Evolutionary conservation across 2,113 vertebrate species (phyloP), one percentile per base, ranked within the genome.

Genomic region (Lophotis ruficrista): DNA sequence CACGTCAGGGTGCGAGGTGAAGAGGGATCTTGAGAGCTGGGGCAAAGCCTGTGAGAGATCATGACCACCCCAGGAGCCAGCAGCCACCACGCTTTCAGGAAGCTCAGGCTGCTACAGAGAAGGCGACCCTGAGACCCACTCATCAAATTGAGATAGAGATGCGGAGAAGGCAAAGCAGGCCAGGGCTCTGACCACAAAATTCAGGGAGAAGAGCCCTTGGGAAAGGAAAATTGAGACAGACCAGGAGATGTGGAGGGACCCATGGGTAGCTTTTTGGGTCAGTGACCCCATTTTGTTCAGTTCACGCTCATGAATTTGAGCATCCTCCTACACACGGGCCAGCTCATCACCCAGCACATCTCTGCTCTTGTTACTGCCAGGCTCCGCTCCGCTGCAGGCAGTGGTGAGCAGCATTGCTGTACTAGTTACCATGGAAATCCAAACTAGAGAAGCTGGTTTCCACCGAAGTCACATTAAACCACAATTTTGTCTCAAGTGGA

Each of bases 361-460:
- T 2, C 35, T 23, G 1, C 83, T 85, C 71, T 3, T 83, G 54
- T 45, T 89, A 81, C 79, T 90, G 96, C 95, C 82, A 79, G 77
- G 62, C 41, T 33, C 65, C 62, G 89, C 68, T 87, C 69, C 12
- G 41, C 77, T 95, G 90, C 90, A 84, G 77, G 93, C 96, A 66
- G 68, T n/a, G 81, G 28, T 87, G 71, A 78, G 77, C 41, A 24
- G 33, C 13, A 3, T 50, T 88, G 93, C 92, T 83, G 57, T 48
- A 85, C 41, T 89, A 58, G 97, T 98, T 98, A 96, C 98, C 96
- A 98, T 95, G 97, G 98, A 97, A 97, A 98, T 94, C 50, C 89
- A 83, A 94, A 47, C 72, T 61, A 69, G 35, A 92, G 61, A 96
- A 95, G 94, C 94, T 97, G 75, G 38, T 94, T 95, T 73, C 88